Evolutionary conservation across 2,113 vertebrate species (phyloP).

Genomic region (Elgaria multicarinata): DNA sequence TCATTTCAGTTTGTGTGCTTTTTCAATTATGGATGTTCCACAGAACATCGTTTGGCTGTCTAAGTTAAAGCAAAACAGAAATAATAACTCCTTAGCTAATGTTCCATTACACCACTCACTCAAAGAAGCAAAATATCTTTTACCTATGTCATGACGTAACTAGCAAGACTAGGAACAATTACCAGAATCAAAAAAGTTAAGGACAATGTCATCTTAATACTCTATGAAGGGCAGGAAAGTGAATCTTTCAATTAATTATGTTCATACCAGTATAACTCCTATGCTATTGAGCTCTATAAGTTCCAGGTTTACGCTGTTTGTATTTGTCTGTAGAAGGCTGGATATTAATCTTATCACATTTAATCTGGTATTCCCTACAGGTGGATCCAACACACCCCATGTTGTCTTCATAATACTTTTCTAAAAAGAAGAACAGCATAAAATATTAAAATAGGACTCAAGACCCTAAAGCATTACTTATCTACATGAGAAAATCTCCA

Average conservation of each 20-base stretch:
- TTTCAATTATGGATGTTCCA: neutral
- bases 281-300: conserved; percentile 96
- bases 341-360: conserved; percentile 95
- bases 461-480: neutral
- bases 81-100: neutral
- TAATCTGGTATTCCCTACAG: conserved; percentile 94
- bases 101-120: neutral
- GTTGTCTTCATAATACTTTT: conserved; percentile 96
- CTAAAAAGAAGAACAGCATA: conserved; percentile 71
- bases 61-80: neutral
- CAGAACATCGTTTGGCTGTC: neutral
- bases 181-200: neutral
- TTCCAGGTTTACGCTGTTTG: conserved; percentile 90
- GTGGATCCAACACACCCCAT: conserved; percentile 95
- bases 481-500: fast-evolving
- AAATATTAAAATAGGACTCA: neutral
- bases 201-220: neutral
- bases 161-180: neutral
- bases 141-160: neutral
- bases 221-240: neutral
- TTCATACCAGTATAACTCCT: conserved; percentile 93
- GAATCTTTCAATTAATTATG: neutral
- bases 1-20: neutral
- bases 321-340: conserved; percentile 93
- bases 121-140: fast-evolving